phyloP scores from a whole-genome alignment of 2,113 vertebrate species.

The Siniperca chuatsi region DNA sequence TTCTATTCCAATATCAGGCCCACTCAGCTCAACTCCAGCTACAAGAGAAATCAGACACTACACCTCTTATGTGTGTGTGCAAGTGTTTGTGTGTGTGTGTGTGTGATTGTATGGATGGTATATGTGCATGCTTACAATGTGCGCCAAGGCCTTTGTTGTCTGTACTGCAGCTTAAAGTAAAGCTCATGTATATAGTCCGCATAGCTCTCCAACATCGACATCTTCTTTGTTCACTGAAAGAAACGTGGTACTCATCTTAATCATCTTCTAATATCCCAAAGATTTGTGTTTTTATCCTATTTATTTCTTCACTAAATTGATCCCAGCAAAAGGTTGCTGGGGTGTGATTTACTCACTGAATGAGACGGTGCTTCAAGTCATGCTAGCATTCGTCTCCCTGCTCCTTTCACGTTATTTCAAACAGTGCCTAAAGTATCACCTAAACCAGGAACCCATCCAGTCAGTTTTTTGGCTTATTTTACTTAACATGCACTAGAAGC shows the following conservation, averaged over 20 bases:
- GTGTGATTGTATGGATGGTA: conserved; percentile 23
- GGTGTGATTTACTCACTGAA: conserved; percentile 49
- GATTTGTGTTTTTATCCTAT: conserved; percentile 71
- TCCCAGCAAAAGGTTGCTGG: conserved; percentile 61
- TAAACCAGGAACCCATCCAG: conserved; percentile 44
- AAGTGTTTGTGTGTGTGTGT: conserved; percentile 24
- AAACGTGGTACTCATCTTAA: conserved; percentile 70
- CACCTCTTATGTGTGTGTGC: conserved; percentile 54
- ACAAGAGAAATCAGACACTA: conserved; percentile 76
- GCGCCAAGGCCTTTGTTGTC: conserved; percentile 53
- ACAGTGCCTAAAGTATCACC: conserved; percentile 71
- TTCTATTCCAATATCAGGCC: conserved; percentile 72
- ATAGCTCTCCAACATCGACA: conserved; percentile 55
- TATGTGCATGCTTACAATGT: conserved; percentile 47
- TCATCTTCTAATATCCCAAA: conserved; percentile 74
- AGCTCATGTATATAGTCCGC: conserved; percentile 54
- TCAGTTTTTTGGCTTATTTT: conserved; percentile 21
- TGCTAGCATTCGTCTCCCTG: conserved; percentile 40
- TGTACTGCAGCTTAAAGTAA: conserved; percentile 65
- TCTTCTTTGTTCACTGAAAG: conserved; percentile 61
- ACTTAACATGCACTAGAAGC: conserved; percentile 24
- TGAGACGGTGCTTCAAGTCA: conserved; percentile 53
- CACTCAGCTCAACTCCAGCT: conserved; percentile 68
- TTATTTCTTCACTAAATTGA: conserved; percentile 72
- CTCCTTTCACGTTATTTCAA: conserved; percentile 53